A percentile compares a stretch with the other conserved stretches of the same genome.
Conservation (phyloP, 2,888 invertebrate species). For the Torymus tubicola region DNA sequence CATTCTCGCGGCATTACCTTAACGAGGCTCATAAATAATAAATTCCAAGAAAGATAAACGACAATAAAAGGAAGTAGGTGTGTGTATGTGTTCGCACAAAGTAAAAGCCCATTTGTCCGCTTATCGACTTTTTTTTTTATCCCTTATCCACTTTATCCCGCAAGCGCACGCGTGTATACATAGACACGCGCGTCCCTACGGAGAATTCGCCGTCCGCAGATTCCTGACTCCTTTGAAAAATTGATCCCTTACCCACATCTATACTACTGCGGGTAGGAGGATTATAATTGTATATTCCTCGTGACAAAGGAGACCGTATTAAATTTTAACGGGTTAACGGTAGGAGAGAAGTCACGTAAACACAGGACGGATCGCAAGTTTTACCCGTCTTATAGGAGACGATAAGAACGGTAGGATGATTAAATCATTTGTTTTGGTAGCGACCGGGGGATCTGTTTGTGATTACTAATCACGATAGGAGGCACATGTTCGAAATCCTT, state of each 20-base stretch:
- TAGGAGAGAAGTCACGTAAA: conserved; percentile 7
- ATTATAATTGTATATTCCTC: conserved; percentile 35
- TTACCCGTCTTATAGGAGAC: too few relatives aligned
- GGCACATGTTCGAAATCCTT: too few relatives aligned
- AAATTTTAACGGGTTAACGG: conserved; percentile 22
- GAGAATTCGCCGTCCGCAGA: conserved; percentile 19
- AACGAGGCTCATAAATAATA: conserved; percentile 2
- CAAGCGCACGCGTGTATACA: background rate
- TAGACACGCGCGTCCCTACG: background rate
- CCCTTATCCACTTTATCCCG: conserved; percentile 30
- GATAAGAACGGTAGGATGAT: too few relatives aligned
- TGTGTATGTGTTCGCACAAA: background rate
- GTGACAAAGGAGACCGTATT: conserved; percentile 34
- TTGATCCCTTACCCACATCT: conserved; percentile 15
- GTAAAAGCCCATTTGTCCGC: conserved; percentile 24
- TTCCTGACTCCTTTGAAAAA: conserved; percentile 44
- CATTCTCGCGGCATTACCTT: background rate
- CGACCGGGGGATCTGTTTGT: too few relatives aligned
- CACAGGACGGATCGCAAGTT: conserved; percentile 19
- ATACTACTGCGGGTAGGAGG: background rate
- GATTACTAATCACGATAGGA: too few relatives aligned
- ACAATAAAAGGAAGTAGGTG: conserved; percentile 11
- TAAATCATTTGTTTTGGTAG: too few relatives aligned
- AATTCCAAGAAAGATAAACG: conserved; percentile 7
- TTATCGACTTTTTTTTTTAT: conserved; percentile 31